These are phyloP conservation scores for Paracentrotus lividus DNA, from an alignment of 53 echinoderm and acorn worm species.

Conservation along the genomic window DNA sequence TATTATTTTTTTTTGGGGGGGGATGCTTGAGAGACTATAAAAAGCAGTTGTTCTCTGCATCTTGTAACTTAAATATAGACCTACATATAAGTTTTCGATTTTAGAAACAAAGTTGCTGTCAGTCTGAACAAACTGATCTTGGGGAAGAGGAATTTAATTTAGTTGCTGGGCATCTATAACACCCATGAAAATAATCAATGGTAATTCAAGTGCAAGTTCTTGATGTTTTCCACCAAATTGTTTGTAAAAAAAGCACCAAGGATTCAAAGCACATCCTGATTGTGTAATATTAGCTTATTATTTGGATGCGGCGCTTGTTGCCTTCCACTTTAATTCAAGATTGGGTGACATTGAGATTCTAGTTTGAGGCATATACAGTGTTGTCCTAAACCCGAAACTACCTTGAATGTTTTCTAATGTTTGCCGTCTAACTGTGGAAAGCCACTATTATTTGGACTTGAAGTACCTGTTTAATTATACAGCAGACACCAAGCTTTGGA, in stretches of 20 bases:
- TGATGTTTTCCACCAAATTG: not conserved
- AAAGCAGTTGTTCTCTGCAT: too few relatives aligned
- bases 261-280: not conserved
- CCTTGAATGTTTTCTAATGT: not conserved
- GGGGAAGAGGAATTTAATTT: not conserved
- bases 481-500: not conserved
- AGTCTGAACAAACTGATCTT: not conserved
- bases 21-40: not conserved
- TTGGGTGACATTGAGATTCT: not conserved
- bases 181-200: not conserved
- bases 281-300: not conserved
- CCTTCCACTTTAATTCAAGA: not conserved
- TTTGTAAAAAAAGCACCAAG: not conserved
- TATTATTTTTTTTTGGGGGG: too few relatives aligned
- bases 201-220: conserved; percentile 13
- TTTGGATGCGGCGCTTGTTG: not conserved
- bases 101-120: not conserved
- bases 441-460: conserved; percentile 9
- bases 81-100: too few relatives aligned
- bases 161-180: not conserved
- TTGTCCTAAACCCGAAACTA: not conserved
- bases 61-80: too few relatives aligned
- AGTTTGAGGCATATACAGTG: not conserved
- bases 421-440: not conserved
- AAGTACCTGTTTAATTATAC: not conserved